Evolutionary conservation across 2,888 invertebrate genomes (phyloP).

Genomic region (Zelleria hepariella): DNA sequence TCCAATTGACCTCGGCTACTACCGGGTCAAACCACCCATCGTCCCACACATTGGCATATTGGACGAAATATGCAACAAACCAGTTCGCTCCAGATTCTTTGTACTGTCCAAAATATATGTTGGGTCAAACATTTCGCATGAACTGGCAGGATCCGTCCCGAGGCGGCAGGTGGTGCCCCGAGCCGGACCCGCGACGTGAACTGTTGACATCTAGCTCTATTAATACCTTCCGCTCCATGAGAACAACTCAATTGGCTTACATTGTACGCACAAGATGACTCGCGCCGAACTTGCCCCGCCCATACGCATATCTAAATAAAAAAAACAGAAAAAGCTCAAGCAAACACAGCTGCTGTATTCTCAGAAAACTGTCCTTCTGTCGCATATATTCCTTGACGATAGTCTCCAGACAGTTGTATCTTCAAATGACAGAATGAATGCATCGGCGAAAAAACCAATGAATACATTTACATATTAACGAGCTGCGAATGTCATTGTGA

Average conservation of each 20-base stretch:
- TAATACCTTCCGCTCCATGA: not conserved
- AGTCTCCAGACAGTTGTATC: not conserved
- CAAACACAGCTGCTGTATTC: too few species aligned
- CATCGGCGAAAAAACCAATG: not conserved
- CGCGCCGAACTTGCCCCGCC: not conserved
- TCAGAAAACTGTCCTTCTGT: too few species aligned
- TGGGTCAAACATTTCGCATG: not conserved
- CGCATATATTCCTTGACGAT: too few species aligned
- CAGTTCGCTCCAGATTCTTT: not conserved
- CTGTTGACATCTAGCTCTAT: conserved; percentile 32
- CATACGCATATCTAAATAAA: too few species aligned
- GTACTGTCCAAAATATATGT: not conserved
- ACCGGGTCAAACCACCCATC: not conserved
- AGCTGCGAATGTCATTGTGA: not conserved
- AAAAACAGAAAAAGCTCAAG: too few species aligned
- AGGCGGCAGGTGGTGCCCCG: not conserved
- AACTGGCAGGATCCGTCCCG: not conserved
- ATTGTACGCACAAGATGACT: not conserved
- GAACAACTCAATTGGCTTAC: not conserved
- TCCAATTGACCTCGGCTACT: not conserved
- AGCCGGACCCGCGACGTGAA: conserved; percentile 25
- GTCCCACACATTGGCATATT: not conserved
- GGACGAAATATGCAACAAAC: not conserved
- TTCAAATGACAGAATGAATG: not conserved
- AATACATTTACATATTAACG: not conserved